Evolutionary conservation across 2,888 invertebrate species (phyloP), one percentile per base, ranked within the genome.

Genomic region (Dryadula phaetusa): DNA sequence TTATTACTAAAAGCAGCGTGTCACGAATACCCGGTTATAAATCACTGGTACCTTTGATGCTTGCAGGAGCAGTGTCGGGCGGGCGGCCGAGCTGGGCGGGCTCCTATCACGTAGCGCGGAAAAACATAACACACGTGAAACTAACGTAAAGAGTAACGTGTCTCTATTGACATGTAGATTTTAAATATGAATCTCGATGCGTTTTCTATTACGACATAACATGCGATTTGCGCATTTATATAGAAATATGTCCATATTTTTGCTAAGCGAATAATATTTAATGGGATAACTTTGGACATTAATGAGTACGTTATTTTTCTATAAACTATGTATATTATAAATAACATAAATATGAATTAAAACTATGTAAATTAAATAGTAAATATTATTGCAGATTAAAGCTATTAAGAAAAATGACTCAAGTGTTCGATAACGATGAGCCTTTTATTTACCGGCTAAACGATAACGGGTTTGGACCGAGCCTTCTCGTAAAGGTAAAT

Each of bases 391-490:
- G 53, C 56, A 67, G 64, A 46, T 58, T n/a, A n/a, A n/a, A 44
- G 46, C 60, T 46, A 79, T 25, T 49, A 65, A 62, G 37, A 40
- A 72, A 63, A 62, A 93, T 93, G 93, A 89, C 89, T 72, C 83
- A 82, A 70, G 77, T 79, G 64, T 79, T 79, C 80, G 93, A 87
- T 79, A 90, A 82, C 82, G 95, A 95, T 76, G 95, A 95, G 68
- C 96, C 96, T 44, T 96, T 96, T 81, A 92, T 96, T 79, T 96
- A 95, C 85, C 93, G 95, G 72, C 90, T 96, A 70, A 96, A 96
- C 84, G 96, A 96, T 78, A 95, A 94, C 78, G 96, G 96, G 28
- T 92, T 93, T 56, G 96, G 96, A 75, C 96, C 96, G n/a, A 94
- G 94, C 84, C 90, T 96, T 52, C 92, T 96, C 58, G 90, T 95